Conservation (phyloP, 2,797 vertebrate genomes). For the Chiroxiphia lanceolata region DNA sequence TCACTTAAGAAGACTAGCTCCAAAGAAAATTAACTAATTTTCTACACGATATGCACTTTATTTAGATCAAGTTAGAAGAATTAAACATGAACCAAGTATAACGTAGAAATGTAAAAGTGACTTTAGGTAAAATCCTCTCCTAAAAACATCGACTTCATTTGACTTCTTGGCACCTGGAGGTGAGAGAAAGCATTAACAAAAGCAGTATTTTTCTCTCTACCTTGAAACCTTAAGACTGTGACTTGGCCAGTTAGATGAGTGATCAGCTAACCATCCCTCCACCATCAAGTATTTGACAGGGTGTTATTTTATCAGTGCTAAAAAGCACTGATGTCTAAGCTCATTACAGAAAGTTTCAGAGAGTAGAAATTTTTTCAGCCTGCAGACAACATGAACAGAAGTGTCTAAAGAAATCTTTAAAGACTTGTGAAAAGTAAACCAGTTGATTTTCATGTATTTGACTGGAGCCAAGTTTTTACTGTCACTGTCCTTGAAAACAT, state of each 20-base stretch:
- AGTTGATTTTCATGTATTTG: not conserved
- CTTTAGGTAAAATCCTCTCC: not conserved
- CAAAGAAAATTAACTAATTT: not conserved
- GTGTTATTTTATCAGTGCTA: not conserved
- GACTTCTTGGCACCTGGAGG: not conserved
- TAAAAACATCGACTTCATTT: not conserved
- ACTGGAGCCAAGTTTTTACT: not conserved
- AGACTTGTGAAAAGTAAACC: not conserved
- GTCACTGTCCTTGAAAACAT: not conserved
- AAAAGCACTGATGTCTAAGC: not conserved
- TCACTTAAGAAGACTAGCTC: not conserved
- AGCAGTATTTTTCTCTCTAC: not conserved
- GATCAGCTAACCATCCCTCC: not conserved
- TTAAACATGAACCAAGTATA: not conserved
- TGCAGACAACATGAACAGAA: not conserved
- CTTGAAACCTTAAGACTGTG: not conserved
- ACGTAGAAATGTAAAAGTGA: not conserved
- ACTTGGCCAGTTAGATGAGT: not conserved
- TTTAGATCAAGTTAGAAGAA: not conserved
- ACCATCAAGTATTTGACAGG: not conserved
- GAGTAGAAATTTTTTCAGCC: not conserved
- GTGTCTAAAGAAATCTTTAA: not conserved
- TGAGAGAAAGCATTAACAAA: not conserved
- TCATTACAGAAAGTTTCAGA: not conserved
- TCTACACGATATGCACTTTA: not conserved